Evolutionary conservation across 2,888 invertebrate genomes (phyloP).

Genomic region (Linnaemya vulpina): DNA sequence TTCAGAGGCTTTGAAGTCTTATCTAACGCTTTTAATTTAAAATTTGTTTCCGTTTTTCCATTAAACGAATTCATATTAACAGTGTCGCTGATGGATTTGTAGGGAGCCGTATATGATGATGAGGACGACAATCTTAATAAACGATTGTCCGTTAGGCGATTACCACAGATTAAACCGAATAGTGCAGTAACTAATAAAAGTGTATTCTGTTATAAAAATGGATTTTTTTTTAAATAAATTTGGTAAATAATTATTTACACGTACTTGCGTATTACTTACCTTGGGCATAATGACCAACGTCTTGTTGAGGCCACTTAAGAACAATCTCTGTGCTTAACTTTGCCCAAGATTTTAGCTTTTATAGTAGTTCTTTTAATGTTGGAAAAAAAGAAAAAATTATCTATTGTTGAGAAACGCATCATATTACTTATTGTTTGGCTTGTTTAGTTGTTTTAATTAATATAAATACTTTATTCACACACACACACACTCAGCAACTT

Average conservation of each 20-base stretch:
- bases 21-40: conserved; percentile 27
- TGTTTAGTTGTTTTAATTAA: conserved; percentile 22
- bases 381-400: conserved; percentile 1
- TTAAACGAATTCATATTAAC: conserved; percentile 11
- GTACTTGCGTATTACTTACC: conserved; percentile 54
- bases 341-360: conserved; percentile 45
- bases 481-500: background rate
- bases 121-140: conserved; percentile 45
- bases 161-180: conserved; percentile 71
- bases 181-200: conserved; percentile 69
- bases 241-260: background rate
- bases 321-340: conserved; percentile 8
- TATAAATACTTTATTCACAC: background rate
- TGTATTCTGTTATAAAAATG: conserved; percentile 52
- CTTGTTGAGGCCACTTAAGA: conserved; percentile 36
- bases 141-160: conserved; percentile 71
- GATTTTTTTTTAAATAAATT: conserved; percentile 32
- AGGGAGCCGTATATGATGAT: conserved; percentile 21
- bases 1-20: background rate
- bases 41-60: conserved; percentile 18
- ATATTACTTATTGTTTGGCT: conserved; percentile 56
- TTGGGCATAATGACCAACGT: conserved; percentile 69
- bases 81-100: conserved; percentile 17
- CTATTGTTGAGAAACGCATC: conserved; percentile 52
- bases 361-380: conserved; percentile 43